Percentiles rank a stretch among this genome's conserved stretches.
These are phyloP conservation scores for Spodoptera litura DNA, from an alignment of 1,140 invertebrate genomes.

Conservation along the genomic window DNA sequence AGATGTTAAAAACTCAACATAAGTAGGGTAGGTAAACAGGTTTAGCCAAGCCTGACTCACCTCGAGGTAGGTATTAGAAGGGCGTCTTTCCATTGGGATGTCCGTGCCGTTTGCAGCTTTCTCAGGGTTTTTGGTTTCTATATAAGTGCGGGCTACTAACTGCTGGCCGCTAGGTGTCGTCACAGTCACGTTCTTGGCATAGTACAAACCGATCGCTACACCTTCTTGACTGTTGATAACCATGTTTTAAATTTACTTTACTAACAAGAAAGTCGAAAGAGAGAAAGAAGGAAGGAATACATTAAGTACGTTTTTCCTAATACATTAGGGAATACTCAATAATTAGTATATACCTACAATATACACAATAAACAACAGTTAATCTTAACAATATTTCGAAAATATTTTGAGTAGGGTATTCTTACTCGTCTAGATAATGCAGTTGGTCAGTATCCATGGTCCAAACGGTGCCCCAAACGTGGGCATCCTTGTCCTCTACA, in stretches of 20 bases:
- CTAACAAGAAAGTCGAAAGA: background rate
- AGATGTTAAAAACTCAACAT: too few species aligned
- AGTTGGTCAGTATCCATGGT: conserved; percentile 87
- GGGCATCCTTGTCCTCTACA: conserved; percentile 83
- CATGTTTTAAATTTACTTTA: too few species aligned
- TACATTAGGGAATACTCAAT: too few species aligned
- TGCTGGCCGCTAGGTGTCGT: conserved; percentile 81
- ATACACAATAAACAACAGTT: too few species aligned
- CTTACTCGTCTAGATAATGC: conserved; percentile 88
- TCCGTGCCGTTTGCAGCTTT: conserved; percentile 64
- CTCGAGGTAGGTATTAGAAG: conserved; percentile 89
- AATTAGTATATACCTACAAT: too few species aligned
- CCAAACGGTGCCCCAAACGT: conserved; percentile 93
- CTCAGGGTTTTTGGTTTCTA: conserved; percentile 81
- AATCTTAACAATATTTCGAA: background rate
- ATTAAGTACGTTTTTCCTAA: too few species aligned
- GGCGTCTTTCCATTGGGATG: conserved; percentile 83
- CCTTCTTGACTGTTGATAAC: conserved; percentile 89
- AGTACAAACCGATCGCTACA: conserved; percentile 88
- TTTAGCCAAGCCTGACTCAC: conserved; percentile 55
- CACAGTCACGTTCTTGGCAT: conserved; percentile 87
- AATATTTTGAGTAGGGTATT: background rate
- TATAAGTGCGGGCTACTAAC: conserved; percentile 88
- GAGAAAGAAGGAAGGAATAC: background rate
- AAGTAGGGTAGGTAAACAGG: background rate